Conservation (phyloP, 1,140 invertebrate genomes). For the Drosophila ercepeae region DNA sequence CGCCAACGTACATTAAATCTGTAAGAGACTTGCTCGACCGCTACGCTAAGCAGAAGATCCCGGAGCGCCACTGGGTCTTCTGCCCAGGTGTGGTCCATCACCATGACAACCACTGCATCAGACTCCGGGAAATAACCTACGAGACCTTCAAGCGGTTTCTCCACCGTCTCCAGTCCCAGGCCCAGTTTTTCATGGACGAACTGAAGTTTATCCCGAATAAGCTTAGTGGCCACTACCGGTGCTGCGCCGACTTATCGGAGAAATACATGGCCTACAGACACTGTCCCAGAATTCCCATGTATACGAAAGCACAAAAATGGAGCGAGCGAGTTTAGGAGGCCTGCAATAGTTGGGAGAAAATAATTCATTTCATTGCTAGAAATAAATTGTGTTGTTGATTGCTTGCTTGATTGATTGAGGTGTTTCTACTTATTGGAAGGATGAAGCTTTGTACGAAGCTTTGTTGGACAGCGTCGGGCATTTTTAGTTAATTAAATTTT, state of each 20-base stretch:
- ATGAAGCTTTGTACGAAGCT: too few species aligned
- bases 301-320: too few species aligned
- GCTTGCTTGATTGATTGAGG: too few species aligned
- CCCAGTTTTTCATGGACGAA: not conserved
- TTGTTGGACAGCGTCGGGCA: slow-evolving; percentile 77
- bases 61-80: slow-evolving; percentile 32
- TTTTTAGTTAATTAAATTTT: slow-evolving; percentile 28
- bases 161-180: not conserved
- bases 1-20: not conserved
- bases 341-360: too few species aligned
- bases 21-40: not conserved
- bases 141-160: slow-evolving; percentile 18
- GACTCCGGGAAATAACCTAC: slow-evolving; percentile 25
- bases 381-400: too few species aligned
- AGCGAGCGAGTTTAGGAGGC: too few species aligned
- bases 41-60: not conserved
- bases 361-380: too few species aligned
- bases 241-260: too few species aligned
- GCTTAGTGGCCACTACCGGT: too few species aligned
- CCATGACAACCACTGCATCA: slow-evolving; percentile 16
- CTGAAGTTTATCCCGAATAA: slow-evolving; percentile 20
- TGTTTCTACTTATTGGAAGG: too few species aligned
- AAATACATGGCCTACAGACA: too few species aligned
- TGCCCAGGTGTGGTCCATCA: slow-evolving; percentile 41
- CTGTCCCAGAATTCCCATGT: too few species aligned